Evolutionary conservation across 2,797 vertebrate species (phyloP), one percentile per base, ranked within the genome.

Genomic region (Enteromius trimaculatus): DNA sequence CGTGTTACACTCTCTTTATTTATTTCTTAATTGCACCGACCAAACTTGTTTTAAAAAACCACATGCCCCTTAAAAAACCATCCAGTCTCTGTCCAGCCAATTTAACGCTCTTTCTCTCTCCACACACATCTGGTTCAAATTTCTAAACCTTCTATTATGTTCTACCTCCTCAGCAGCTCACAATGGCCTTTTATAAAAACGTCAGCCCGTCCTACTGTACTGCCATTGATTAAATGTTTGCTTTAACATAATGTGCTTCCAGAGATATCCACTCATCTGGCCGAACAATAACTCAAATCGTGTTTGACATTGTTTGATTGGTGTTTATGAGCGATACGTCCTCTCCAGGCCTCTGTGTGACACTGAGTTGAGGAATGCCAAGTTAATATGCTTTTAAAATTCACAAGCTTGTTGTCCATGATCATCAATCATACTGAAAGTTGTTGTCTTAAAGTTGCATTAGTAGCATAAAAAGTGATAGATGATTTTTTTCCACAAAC

Each of bases 91-190:
- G 83, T 86, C 83, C 82, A 72, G 76, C 82, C 78, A 77, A 19
- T 68, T 16, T 72, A 69, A 77, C 7, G 16, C 42, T 66, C 31
- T 84, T n/a, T 87, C 65, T 65, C 84, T 86, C 84, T 81, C 86
- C 77, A 82, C 23, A 72, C 86, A 93, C 94, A 94, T 94, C 93
- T 95, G 92, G 91, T 93, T 94, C 92, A 84, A 87, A 91, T 95
- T 94, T 92, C 79, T 64, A 90, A 85, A 92, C 90, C 89, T 89
- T 89, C 91, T 91, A 85, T 90, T 89, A 92, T 91, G 91, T 91
- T 92, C 87, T 87, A 86, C 87, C 77, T 85, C 79, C 55, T 92
- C 85, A 90, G 86, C 86, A 86, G 89, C 60, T 86, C 90, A 94
- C 92, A 94, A 93, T 92, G 89, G 90, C 81, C 89, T 92, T 93